phyloP scores from a whole-genome alignment of 2,888 invertebrate genomes.

The Abrostola tripartita region DNA sequence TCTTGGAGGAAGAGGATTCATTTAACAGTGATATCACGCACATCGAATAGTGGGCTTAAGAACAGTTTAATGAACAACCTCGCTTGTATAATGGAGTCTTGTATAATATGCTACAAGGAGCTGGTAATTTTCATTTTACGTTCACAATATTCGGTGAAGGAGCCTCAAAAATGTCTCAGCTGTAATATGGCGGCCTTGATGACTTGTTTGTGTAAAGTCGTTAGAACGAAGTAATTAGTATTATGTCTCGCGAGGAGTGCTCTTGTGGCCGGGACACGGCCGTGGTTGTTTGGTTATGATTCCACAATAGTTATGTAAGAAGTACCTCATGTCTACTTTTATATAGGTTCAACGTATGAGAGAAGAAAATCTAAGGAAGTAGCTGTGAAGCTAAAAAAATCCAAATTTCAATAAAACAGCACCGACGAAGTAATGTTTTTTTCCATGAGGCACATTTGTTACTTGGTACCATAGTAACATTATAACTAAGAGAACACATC shows the following conservation, averaged over 20 bases:
- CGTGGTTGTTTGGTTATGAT: no score
- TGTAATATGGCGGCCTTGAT: conserved; percentile 4
- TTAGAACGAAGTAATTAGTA: background rate
- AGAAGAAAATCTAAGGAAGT: no score
- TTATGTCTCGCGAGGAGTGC: background rate
- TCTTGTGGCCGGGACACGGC: no score
- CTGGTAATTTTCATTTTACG: conserved; percentile 17
- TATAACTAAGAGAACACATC: background rate
- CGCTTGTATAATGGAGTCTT: conserved; percentile 6
- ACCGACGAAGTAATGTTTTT: no score
- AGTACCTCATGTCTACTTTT: no score
- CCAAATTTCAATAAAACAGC: no score
- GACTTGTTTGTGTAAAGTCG: conserved; percentile 5
- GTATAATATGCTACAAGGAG: conserved; percentile 17
- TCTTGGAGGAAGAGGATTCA: conserved; percentile 13
- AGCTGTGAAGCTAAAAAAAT: no score
- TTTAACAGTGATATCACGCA: conserved; percentile 42
- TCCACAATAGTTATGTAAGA: no score
- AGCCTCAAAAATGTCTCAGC: conserved; percentile 15
- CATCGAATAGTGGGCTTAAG: conserved; percentile 25
- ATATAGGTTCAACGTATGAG: no score
- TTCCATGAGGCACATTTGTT: no score
- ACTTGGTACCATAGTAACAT: background rate
- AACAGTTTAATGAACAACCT: conserved; percentile 36
- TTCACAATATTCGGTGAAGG: conserved; percentile 12